These are phyloP conservation scores for Miichthys miiuy DNA, from an alignment of 2,797 vertebrate species.

Conservation along the genomic window DNA sequence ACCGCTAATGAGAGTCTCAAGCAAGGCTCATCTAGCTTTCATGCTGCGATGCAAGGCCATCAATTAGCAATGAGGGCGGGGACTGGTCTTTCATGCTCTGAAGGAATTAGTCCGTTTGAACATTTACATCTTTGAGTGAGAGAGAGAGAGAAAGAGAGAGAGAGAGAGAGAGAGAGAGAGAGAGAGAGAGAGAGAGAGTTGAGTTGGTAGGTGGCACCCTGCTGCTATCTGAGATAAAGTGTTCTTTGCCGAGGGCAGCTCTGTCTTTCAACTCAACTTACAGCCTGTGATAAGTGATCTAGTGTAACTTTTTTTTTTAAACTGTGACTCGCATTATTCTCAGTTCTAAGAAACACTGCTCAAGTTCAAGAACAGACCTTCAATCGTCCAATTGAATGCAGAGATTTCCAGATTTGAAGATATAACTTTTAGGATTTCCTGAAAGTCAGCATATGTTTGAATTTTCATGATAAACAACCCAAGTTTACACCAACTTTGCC, in stretches of 20 bases:
- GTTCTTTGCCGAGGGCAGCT: constrained; percentile 61
- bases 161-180: constrained; percentile 40
- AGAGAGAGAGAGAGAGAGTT: constrained; percentile 45
- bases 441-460: constrained; percentile 17
- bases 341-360: constrained; percentile 20
- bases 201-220: constrained; percentile 56
- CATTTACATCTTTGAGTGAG: constrained; percentile 73
- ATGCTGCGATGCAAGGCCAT: constrained; percentile 67
- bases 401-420: constrained; percentile 27
- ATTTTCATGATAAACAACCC: background rate
- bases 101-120: constrained; percentile 80
- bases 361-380: constrained; percentile 11
- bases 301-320: constrained; percentile 49
- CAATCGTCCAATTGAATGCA: constrained; percentile 32
- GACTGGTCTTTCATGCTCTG: constrained; percentile 74
- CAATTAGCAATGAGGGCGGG: constrained; percentile 77
- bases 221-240: constrained; percentile 72
- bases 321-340: constrained; percentile 36
- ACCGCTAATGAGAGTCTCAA: constrained; percentile 73
- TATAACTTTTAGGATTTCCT: constrained; percentile 26
- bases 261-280: constrained; percentile 61
- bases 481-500: background rate
- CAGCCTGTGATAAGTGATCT: constrained; percentile 65
- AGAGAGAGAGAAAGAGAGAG: constrained; percentile 38
- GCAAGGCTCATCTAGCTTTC: constrained; percentile 65